These are phyloP conservation scores for Erpobdella octoculata DNA, from an alignment of 2,888 invertebrate genomes.

Conservation along the genomic window DNA sequence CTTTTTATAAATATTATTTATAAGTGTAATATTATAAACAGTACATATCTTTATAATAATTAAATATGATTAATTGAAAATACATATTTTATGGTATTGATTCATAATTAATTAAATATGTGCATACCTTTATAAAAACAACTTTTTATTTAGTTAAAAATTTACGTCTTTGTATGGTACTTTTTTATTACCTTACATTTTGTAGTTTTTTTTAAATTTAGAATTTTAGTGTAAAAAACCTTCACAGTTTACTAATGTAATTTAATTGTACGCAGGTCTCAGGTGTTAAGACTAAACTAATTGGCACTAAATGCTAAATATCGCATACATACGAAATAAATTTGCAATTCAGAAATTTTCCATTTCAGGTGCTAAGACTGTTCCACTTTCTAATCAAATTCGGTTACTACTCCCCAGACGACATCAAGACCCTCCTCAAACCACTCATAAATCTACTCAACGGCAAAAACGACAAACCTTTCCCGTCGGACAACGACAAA, in stretches of 20 bases:
- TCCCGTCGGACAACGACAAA: slow-evolving; percentile 38
- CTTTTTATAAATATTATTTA: neutral
- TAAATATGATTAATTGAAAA: too few relatives aligned
- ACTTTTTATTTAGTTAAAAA: neutral
- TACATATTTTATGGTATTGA: too few relatives aligned
- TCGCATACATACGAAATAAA: too few relatives aligned
- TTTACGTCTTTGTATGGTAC: too few relatives aligned
- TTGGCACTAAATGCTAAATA: too few relatives aligned
- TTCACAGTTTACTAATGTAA: too few relatives aligned
- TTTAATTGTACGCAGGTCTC: too few relatives aligned
- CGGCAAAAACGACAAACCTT: slow-evolving; percentile 41
- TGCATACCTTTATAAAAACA: neutral
- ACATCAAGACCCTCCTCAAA: slow-evolving; percentile 40
- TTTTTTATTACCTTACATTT: too few relatives aligned
- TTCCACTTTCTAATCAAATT: slow-evolving; percentile 41
- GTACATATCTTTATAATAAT: neutral
- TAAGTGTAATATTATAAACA: neutral
- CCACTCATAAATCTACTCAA: slow-evolving; percentile 42
- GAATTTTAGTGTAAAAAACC: too few relatives aligned
- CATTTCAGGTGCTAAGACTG: slow-evolving; percentile 39
- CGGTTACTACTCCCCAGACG: slow-evolving; percentile 42
- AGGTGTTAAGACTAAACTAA: too few relatives aligned
- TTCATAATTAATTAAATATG: neutral
- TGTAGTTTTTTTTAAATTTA: too few relatives aligned
- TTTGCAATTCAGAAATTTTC: neutral